Conservation (phyloP, 30 jellyfish, hydroid and myxozoan genomes). For the Pseudorhiza aurosa region DNA sequence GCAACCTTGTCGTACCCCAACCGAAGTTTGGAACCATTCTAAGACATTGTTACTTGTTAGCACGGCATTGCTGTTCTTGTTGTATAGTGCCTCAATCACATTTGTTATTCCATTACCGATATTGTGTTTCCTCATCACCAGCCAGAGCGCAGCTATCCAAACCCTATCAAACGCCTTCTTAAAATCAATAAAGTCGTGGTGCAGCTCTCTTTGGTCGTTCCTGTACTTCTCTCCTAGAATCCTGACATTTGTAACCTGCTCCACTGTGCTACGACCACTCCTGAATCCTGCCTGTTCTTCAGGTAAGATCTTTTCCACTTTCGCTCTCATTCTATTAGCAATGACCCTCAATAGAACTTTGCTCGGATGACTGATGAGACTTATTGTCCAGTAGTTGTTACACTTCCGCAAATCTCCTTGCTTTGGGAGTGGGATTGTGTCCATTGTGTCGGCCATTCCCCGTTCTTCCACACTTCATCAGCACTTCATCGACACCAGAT, state of each 20-base stretch:
- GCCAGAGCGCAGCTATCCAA: slow-evolving; percentile 53
- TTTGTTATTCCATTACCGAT: slow-evolving; percentile 33
- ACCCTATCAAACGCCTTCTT: slow-evolving; percentile 60
- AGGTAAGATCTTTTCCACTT: slow-evolving; percentile 33
- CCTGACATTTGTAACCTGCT: slow-evolving; percentile 28
- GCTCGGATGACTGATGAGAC: too few species aligned
- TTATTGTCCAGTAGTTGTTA: slow-evolving; percentile 47
- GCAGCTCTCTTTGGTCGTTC: slow-evolving; percentile 44
- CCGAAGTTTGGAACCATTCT: slow-evolving; percentile 49
- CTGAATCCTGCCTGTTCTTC: slow-evolving; percentile 74
- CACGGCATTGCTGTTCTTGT: slow-evolving; percentile 25
- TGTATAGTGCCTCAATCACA: slow-evolving; percentile 53
- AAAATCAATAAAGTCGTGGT: too few species aligned
- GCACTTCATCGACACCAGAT: too few species aligned
- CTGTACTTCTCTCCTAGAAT: slow-evolving; percentile 44
- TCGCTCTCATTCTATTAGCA: slow-evolving; percentile 47
- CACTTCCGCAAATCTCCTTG: slow-evolving; percentile 41
- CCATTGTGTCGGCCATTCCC: slow-evolving; percentile 59
- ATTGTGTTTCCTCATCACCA: slow-evolving; percentile 42
- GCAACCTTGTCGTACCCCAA: slow-evolving; percentile 67
- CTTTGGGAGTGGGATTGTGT: slow-evolving; percentile 55
- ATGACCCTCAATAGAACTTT: slow-evolving; percentile 42
- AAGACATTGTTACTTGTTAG: not conserved
- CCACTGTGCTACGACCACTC: slow-evolving; percentile 59
- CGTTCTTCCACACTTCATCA: slow-evolving; percentile 63